A percentile compares a stretch with the other conserved stretches of the same genome.
Evolutionary conservation across 2,797 vertebrate species (phyloP).

Genomic region (Crenuchus spilurus): DNA sequence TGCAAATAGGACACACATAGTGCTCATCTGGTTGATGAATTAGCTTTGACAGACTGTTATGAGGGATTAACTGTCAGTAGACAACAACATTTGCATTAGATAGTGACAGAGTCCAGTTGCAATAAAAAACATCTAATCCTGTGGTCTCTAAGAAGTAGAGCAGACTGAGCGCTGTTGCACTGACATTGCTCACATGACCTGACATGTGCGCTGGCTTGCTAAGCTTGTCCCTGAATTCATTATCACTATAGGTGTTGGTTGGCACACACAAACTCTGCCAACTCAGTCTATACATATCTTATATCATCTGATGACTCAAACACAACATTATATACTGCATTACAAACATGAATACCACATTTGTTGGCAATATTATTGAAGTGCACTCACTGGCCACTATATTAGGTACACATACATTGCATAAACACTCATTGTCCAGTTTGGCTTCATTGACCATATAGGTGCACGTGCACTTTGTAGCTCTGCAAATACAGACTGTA

Average conservation of each 20-base stretch:
- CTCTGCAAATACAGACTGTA: no score
- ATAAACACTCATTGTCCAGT: no score
- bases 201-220: conserved; percentile 31
- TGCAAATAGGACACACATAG: conserved; percentile 12
- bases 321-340: neutral
- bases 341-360: neutral
- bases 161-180: neutral
- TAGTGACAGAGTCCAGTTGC: neutral
- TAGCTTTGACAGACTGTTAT: neutral
- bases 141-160: neutral
- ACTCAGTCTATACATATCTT: neutral
- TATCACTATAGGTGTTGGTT: conserved; percentile 19
- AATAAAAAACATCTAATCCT: neutral
- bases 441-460: no score
- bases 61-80: neutral
- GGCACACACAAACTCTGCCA: neutral
- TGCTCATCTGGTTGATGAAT: conserved; percentile 7
- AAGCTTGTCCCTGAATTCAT: neutral
- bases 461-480: no score
- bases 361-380: neutral
- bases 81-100: conserved; percentile 1
- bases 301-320: neutral
- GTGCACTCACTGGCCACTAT: neutral
- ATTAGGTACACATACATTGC: no score
- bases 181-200: conserved; percentile 25